Conservation (phyloP, 2,113 vertebrate species). For the Illadopsis cleaveri region DNA sequence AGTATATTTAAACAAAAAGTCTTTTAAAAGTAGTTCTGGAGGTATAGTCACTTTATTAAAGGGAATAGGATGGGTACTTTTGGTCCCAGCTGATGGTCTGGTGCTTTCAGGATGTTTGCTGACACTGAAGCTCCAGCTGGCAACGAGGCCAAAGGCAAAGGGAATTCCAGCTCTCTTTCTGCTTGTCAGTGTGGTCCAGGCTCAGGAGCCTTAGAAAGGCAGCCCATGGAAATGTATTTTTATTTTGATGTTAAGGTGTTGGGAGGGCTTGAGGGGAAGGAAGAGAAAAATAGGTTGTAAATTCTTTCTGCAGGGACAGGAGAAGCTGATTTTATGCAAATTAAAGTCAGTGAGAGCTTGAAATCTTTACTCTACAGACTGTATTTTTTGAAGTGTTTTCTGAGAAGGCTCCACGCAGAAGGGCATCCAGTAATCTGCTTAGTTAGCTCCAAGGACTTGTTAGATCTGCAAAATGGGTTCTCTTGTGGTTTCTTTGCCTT, state of each 20-base stretch:
- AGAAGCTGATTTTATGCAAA: background rate
- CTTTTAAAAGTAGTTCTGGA: background rate
- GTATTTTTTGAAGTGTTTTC: background rate
- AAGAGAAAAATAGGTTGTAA: background rate
- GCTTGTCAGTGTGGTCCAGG: rapidly evolving
- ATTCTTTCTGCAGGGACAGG: background rate
- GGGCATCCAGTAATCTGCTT: background rate
- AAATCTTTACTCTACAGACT: background rate
- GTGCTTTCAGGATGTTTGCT: background rate
- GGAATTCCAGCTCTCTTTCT: background rate
- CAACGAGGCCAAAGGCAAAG: background rate
- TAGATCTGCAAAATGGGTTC: background rate
- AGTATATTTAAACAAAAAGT: background rate
- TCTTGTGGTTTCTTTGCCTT: background rate
- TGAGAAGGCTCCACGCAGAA: background rate
- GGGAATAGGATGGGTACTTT: background rate
- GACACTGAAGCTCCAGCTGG: background rate
- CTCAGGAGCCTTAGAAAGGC: background rate
- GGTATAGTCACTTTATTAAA: background rate
- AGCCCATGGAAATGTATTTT: background rate
- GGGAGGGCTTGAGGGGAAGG: background rate
- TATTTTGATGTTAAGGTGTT: background rate
- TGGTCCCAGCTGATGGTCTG: background rate
- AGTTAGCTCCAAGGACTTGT: background rate
- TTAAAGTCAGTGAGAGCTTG: background rate